Evolutionary conservation across 2,113 vertebrate species (phyloP), one percentile per base, ranked within the genome.

Genomic region (Corvus cornix): DNA sequence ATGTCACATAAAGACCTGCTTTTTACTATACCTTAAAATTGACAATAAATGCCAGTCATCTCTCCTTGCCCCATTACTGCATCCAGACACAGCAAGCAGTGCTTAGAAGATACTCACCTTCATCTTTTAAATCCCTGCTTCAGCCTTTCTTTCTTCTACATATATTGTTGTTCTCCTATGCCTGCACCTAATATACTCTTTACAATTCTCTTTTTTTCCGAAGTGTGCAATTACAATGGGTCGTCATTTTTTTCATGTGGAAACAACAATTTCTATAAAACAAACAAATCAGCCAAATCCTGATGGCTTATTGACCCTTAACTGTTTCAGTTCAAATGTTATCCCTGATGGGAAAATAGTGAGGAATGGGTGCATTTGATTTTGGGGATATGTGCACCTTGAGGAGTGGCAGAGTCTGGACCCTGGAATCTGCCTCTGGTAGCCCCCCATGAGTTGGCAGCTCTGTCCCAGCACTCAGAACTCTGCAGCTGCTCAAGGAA

Each of bases 1-100:
- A 90, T 97, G 95, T 93, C 87, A 81, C 89, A 91, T 96, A 96
- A 95, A 96, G 93, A 95, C 87, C 66, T 90, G 84, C 95, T 92
- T 93, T 96, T 95, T 95, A 96, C 95, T 95, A 76, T 63, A 90
- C 72, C 91, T 90, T 87, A 88, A 96, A 95, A 95, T 91, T 96
- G 94, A 96, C 91, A 95, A 90, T 96, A 97, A 96, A 96, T 93
- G 95, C 76, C 90, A 93, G 74, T 93, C 55, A 6, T 94, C 91
- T 92, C 72, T 91, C 48, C 77, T 86, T 86, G 68, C 82, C 84
- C 74, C 84, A 95, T 95, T 95, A 96, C 90, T 70, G 59, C 44
- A 91, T 49, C 74, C 84, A 95, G 86, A 87, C 75, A 67, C 3
- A 81, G 92, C 26, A 66, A 78, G 90, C 62, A 93, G 72, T 67